These are phyloP conservation scores for Papilio glaucus DNA, from an alignment of 1,140 invertebrate species.

Conservation along the genomic window DNA sequence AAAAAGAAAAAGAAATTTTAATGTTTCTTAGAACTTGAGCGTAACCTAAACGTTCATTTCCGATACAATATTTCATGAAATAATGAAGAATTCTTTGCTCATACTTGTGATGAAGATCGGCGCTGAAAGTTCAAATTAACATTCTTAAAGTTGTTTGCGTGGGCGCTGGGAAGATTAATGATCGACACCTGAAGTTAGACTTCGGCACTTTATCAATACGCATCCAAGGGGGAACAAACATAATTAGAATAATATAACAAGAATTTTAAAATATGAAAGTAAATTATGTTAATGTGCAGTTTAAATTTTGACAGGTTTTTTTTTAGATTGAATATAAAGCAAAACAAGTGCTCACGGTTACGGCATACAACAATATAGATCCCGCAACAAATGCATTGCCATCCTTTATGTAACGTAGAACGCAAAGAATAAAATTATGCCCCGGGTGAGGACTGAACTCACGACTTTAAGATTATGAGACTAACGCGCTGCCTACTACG, in stretches of 20 bases:
- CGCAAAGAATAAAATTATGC: not conserved
- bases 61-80: slow-evolving; percentile 15
- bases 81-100: slow-evolving; percentile 33
- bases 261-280: too few species aligned
- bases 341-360: too few species aligned
- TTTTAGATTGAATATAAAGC: too few species aligned
- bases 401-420: too few species aligned
- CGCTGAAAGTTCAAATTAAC: slow-evolving; percentile 32
- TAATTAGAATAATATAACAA: slow-evolving; percentile 16
- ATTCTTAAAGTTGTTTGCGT: slow-evolving; percentile 28
- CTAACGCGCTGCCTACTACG: too few species aligned
- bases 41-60: not conserved
- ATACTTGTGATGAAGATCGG: slow-evolving; percentile 19
- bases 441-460: slow-evolving; percentile 16
- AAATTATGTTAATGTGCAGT: too few species aligned
- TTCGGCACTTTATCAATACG: slow-evolving; percentile 22
- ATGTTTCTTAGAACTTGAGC: not conserved
- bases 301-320: too few species aligned
- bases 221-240: not conserved
- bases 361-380: too few species aligned
- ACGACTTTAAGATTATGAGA: too few species aligned
- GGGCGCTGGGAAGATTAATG: slow-evolving; percentile 17
- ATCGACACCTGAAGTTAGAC: slow-evolving; percentile 31
- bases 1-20: too few species aligned
- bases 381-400: too few species aligned